Evolutionary conservation across 2,888 invertebrate genomes (phyloP), one percentile per base, ranked within the genome.

Genomic region (Drosophila nr. perissopoda): DNA sequence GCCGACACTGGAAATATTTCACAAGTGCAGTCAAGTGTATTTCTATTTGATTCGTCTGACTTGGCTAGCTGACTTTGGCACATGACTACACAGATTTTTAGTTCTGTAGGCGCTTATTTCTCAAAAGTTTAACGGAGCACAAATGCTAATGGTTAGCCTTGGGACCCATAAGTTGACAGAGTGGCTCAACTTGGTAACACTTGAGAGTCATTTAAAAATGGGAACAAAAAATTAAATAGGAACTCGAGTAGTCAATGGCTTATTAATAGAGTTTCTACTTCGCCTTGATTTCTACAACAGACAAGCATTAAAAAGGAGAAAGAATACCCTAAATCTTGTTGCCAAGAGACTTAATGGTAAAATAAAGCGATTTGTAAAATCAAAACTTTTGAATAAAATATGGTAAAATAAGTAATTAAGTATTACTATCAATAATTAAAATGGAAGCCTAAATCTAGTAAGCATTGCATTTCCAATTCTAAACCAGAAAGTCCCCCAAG

Each of bases 21-120:
- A 60, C 65, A 74, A 65, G 71, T 69, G 83, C 80, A 80, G 72
- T 78, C 76, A 76, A 82, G 78, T 74, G 82, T 49, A 75, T 72
- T 70, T 73, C 69, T 58, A 84, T 84, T 75, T 78, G 76, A 80
- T 76, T 73, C 54, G 45, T 42, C 36, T 61, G 57, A 21, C 57
- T 64, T 63, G 58, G 64, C 62, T 25, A 60, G n/a, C 59, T 59
- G 45, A 38, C 59, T 49, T 53, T 60, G 71, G 59, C 69, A 53
- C 74, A 75, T 66, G 76, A 76, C 60, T 62, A 45, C 59, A 78
- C 65, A 65, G 78, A 70, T 68, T 78, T 75, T 48, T 21, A 69
- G 56, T 49, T 54, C 45, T 66, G 54, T 62, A 60, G 45, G 45
- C 69, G 54, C 73, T 61, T 65, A 67, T 74, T 73, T 60, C 66